Evolutionary conservation across 2,888 invertebrate genomes (phyloP), one percentile per base, ranked within the genome.

Genomic region (Plebejus anna): DNA sequence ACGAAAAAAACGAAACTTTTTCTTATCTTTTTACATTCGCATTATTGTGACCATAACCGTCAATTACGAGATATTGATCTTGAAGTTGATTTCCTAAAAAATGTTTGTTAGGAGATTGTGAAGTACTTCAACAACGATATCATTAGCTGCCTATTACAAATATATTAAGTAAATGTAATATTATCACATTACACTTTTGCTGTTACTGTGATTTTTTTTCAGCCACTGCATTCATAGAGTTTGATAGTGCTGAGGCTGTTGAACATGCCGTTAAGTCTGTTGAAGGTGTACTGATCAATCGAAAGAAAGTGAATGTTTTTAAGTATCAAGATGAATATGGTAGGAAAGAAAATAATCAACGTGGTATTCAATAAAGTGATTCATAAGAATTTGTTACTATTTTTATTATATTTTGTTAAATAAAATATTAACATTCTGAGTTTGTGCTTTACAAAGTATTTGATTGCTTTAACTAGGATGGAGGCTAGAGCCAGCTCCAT

Each of bases 151-250:
- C 42, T 42, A 42, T 42, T 42, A 22, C 22, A 22, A 22, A 22
- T 22, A 22, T 22, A 22, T 22, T 22, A 22, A 22, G 22, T 22
- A 22, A 22, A 22, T 22, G 22, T 42, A 42, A 42, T 42, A 42
- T 9, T 42, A 42, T 9, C 42, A 9, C 9, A 42, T 9, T 51
- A 4, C 13, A 51, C 51, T 51, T 13, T 51, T 13, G 9, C 61
- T 61, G 9, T 4, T 32, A 66, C 66, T 61, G 28, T 61, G n/a
- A 76, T 70, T 59, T 42, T 72, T 70, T 84, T 82, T 70, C 87
- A 92, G 92, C 84, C 0, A 89, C 91, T 7, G 87, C 86, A 6
- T 92, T 92, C 81, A 82, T 92, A 4, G 91, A 92, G 77, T 89
- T 92, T 75, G 90, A 90, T 66, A 87, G 90, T 0, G 90, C 90